A percentile compares a stretch with the other conserved stretches of the same genome.
Conservation (phyloP, 2,888 invertebrate genomes). For the Colletes collaris region DNA sequence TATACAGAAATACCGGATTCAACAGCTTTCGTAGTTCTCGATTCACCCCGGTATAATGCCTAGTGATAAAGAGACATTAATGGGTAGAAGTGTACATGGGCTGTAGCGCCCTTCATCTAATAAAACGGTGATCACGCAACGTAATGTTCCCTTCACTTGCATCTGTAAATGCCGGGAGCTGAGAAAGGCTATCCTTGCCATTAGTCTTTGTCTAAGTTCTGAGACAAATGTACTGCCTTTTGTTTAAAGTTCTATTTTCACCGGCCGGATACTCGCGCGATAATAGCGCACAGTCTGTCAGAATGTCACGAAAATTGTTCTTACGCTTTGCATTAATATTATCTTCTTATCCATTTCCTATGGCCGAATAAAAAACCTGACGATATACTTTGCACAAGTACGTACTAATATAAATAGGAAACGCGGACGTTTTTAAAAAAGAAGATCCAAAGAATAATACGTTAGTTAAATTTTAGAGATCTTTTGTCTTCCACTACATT, state of each 20-base stretch:
- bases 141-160: slow-evolving; percentile 58
- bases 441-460: no score
- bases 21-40: background rate
- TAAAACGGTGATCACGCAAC: slow-evolving; percentile 65
- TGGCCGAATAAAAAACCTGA: no score
- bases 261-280: background rate
- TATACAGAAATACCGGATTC: no score
- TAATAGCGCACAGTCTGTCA: slow-evolving; percentile 13
- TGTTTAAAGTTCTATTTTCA: slow-evolving; percentile 32
- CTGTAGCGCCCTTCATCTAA: slow-evolving; percentile 58
- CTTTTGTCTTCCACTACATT: no score
- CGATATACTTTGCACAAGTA: no score
- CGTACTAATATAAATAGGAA: no score
- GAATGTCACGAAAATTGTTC: background rate
- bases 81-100: slow-evolving; percentile 52
- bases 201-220: slow-evolving; percentile 37
- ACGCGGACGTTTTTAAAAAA: no score
- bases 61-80: slow-evolving; percentile 63
- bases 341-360: no score
- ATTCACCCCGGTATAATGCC: slow-evolving; percentile 55
- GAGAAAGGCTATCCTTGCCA: slow-evolving; percentile 34
- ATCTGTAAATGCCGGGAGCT: slow-evolving; percentile 53
- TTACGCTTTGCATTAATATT: background rate
- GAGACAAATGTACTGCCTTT: slow-evolving; percentile 27
- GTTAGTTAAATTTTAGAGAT: no score